Conservation (phyloP, 2,113 vertebrate genomes). For the Rhodinocichla rosea region DNA sequence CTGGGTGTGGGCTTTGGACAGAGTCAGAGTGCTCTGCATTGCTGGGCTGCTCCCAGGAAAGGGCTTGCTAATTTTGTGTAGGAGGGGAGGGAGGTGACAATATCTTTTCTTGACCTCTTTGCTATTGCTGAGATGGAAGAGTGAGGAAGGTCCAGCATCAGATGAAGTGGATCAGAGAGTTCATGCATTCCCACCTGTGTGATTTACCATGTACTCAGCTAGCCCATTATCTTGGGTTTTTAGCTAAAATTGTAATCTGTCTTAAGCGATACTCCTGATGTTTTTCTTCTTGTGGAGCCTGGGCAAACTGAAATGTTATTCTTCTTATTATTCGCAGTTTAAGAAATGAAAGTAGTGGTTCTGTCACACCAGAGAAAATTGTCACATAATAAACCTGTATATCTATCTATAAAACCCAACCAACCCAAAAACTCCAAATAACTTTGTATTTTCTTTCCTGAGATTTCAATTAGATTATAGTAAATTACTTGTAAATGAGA, state of each 20-base stretch:
- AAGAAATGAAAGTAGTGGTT: accelerated
- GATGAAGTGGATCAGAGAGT: background rate
- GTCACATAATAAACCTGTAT: background rate
- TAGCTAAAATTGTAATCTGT: background rate
- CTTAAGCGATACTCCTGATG: background rate
- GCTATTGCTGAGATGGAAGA: background rate
- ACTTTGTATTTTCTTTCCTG: background rate
- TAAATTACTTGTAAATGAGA: background rate
- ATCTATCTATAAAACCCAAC: background rate
- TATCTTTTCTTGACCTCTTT: background rate
- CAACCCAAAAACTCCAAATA: background rate
- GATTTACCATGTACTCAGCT: background rate
- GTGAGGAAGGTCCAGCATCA: background rate
- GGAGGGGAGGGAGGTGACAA: background rate
- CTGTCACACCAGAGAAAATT: background rate
- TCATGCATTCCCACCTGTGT: background rate
- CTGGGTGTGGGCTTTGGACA: background rate
- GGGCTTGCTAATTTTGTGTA: background rate
- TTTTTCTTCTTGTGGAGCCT: background rate
- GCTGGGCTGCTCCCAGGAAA: background rate
- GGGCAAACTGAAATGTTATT: background rate
- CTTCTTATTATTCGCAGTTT: background rate
- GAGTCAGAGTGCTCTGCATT: background rate
- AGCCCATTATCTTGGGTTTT: background rate
- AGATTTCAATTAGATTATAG: background rate